These are phyloP conservation scores for Epicampocera succincta DNA, from an alignment of 2,888 invertebrate species.

Conservation along the genomic window DNA sequence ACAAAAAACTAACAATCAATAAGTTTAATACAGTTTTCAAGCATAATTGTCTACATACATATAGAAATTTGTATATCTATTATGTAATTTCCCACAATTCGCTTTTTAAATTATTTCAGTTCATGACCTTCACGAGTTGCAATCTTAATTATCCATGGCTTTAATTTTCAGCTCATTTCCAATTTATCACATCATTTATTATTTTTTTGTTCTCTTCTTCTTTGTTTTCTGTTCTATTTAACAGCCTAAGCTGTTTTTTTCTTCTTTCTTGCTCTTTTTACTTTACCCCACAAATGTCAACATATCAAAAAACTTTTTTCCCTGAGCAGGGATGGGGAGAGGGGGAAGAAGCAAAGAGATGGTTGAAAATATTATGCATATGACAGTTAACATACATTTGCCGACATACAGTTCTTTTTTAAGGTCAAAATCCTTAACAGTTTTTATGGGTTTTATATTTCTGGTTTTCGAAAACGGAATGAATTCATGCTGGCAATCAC, in stretches of 20 bases:
- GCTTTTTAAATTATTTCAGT: slow-evolving; percentile 16
- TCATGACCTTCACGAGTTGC: slow-evolving; percentile 39
- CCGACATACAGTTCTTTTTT: slow-evolving; percentile 47
- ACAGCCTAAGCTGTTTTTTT: not conserved
- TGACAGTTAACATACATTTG: slow-evolving; percentile 61
- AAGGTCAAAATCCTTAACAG: slow-evolving; percentile 67
- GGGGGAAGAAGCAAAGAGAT: not conserved
- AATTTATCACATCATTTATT: slow-evolving; percentile 4
- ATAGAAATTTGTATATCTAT: not conserved
- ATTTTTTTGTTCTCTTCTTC: too few relatives aligned
- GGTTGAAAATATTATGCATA: slow-evolving; percentile 42
- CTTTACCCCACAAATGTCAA: slow-evolving; percentile 15
- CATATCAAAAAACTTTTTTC: slow-evolving; percentile 19
- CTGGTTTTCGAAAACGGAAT: slow-evolving; percentile 24
- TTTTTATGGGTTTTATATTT: slow-evolving; percentile 41
- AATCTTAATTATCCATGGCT: slow-evolving; percentile 11
- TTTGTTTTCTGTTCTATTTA: too few relatives aligned
- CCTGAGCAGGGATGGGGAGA: not conserved
- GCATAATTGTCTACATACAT: too few relatives aligned
- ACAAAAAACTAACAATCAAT: too few relatives aligned
- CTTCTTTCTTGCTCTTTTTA: not conserved
- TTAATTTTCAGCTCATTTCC: slow-evolving; percentile 19
- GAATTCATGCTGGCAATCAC: slow-evolving; percentile 7
- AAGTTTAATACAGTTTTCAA: too few relatives aligned
- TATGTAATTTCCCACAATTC: not conserved